Conservation (phyloP, 2,113 vertebrate genomes). For the Rhizomys pruinosus region DNA sequence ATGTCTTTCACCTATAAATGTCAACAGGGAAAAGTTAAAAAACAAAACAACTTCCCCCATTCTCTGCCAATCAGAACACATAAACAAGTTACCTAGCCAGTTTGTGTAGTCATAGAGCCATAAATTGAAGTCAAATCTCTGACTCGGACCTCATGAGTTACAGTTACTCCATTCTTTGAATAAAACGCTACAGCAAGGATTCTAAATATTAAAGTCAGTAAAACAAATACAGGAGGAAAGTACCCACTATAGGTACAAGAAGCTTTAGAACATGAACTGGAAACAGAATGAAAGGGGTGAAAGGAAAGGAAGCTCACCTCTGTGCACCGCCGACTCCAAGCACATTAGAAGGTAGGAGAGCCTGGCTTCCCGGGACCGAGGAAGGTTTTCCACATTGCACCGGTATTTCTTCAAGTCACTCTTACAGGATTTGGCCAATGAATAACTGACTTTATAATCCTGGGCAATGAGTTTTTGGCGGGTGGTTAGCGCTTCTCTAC, state of each 20-base stretch:
- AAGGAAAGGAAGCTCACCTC: conserved; percentile 85
- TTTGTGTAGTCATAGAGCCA: neutral
- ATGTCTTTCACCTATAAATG: neutral
- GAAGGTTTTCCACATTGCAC: conserved; percentile 95
- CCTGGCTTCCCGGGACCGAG: conserved; percentile 94
- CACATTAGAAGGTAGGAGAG: conserved; percentile 98
- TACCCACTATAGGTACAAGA: neutral
- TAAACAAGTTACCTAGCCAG: conserved; percentile 6
- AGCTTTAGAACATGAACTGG: neutral
- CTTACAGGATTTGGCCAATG: conserved; percentile 97
- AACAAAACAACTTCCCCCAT: neutral
- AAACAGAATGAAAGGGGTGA: neutral
- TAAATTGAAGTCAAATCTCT: conserved; percentile 22
- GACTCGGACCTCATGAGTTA: neutral
- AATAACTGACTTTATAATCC: conserved; percentile 98
- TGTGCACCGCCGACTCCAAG: conserved; percentile 95
- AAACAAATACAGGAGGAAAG: neutral
- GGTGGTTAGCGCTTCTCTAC: conserved; percentile 95
- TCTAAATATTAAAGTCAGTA: conserved; percentile 32
- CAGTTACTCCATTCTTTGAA: neutral
- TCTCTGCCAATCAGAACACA: neutral
- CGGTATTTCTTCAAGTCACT: conserved; percentile 95
- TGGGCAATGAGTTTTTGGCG: conserved; percentile 98
- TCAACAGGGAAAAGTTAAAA: neutral
- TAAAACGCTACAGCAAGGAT: neutral